Percentiles rank a stretch among this genome's conserved stretches.
Evolutionary conservation across 2,797 vertebrate genomes (phyloP).

Genomic region (Spinibarbus caldwelli): DNA sequence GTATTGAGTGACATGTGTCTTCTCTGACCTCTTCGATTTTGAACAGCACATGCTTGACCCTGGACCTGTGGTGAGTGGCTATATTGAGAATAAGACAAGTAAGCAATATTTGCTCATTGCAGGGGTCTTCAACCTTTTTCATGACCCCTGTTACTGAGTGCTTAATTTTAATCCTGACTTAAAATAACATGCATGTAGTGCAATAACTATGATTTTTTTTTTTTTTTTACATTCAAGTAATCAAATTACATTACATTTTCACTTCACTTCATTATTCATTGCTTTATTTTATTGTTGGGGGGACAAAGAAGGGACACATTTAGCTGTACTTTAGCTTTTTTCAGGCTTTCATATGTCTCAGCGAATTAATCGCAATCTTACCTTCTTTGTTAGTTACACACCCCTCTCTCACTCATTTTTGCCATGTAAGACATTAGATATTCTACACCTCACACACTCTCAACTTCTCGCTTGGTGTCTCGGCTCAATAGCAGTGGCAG

Average conservation of each 20-base stretch:
- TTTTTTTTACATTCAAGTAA: background rate
- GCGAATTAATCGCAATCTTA: background rate
- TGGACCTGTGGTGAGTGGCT: background rate
- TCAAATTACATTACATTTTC: no score
- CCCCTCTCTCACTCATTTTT: constrained; percentile 1
- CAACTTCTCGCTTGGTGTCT: constrained; percentile 5
- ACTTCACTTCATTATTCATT: background rate
- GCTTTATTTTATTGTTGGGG: background rate
- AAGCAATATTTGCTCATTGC: background rate
- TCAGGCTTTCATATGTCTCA: background rate
- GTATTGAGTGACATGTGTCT: constrained; percentile 19
- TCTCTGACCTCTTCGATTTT: constrained; percentile 23
- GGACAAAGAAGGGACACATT: background rate
- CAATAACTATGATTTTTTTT: background rate
- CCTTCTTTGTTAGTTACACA: background rate
- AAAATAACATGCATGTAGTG: background rate
- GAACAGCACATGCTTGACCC: constrained; percentile 24
- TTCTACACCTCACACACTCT: constrained; percentile 35
- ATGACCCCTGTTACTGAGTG: background rate
- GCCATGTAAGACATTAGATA: constrained; percentile 43
- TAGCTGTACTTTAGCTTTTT: background rate
- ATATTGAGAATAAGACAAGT: constrained; percentile 2
- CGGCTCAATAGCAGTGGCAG: constrained; percentile 47
- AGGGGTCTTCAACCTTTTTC: background rate
- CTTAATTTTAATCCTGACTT: background rate